phyloP scores from a whole-genome alignment of 1,140 invertebrate species.

The Megathymus violae region DNA sequence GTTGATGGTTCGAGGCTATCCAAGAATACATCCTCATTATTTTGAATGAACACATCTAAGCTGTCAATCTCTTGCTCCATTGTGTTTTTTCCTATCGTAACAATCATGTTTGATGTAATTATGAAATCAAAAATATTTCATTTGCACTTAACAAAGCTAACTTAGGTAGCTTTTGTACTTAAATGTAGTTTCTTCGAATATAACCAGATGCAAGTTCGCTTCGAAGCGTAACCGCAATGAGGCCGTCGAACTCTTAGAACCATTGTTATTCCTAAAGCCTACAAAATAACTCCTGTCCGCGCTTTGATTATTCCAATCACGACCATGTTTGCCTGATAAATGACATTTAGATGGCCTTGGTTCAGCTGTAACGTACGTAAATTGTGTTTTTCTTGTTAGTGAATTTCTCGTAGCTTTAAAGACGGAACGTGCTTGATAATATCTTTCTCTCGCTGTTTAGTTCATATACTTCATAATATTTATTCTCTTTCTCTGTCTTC shows the following conservation, averaged over 20 bases:
- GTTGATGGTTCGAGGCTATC: constrained; percentile 71
- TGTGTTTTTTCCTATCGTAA: constrained; percentile 67
- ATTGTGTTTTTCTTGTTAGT: constrained; percentile 1
- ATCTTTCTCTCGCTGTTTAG: no score
- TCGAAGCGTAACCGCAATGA: constrained; percentile 51
- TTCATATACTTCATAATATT: no score
- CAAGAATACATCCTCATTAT: constrained; percentile 60
- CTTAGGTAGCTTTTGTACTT: constrained; percentile 36
- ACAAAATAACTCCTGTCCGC: constrained; percentile 60
- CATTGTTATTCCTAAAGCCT: constrained; percentile 76
- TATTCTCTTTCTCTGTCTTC: no score
- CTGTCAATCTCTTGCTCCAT: constrained; percentile 73
- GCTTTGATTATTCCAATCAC: constrained; percentile 70
- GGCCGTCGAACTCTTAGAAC: constrained; percentile 69
- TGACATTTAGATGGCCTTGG: constrained; percentile 65
- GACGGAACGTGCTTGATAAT: not conserved
- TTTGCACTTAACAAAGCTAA: not conserved
- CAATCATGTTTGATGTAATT: constrained; percentile 35
- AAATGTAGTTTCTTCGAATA: constrained; percentile 12
- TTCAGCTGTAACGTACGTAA: constrained; percentile 32
- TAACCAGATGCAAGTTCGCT: constrained; percentile 36
- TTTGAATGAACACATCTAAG: constrained; percentile 65
- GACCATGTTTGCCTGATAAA: constrained; percentile 58
- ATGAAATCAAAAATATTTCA: not conserved
- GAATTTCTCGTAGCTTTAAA: not conserved